Evolutionary conservation across 2,888 invertebrate species (phyloP).

Genomic region (Anoncus sp.): DNA sequence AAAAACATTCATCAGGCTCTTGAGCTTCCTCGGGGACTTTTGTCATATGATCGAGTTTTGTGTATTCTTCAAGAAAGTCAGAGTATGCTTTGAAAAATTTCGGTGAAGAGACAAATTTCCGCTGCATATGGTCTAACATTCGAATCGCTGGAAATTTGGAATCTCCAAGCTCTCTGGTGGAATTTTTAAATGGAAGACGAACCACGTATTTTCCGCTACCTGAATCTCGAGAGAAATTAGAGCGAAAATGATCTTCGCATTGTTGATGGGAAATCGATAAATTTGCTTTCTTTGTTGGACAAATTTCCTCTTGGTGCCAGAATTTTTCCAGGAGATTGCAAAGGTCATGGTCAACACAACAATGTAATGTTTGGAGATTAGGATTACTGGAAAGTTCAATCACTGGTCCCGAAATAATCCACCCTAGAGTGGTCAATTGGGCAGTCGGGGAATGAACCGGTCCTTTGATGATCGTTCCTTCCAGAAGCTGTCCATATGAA

Average conservation of each 20-base stretch:
- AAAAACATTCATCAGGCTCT: not conserved
- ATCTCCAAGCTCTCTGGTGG: not conserved
- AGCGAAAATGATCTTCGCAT: conserved; percentile 20
- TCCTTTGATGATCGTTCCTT: conserved; percentile 13
- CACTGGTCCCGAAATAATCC: not conserved
- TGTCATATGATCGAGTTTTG: conserved; percentile 41
- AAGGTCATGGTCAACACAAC: conserved; percentile 40
- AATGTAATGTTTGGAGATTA: conserved; percentile 16
- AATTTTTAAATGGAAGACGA: conserved; percentile 7
- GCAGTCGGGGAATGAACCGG: not conserved
- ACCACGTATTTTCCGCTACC: conserved; percentile 21
- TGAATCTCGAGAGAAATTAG: conserved; percentile 6
- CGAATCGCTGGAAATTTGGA: not conserved
- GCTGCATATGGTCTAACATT: not conserved
- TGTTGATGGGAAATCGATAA: not conserved
- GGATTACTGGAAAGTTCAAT: not conserved
- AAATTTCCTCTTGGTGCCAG: no score
- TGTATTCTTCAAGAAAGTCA: conserved; percentile 42
- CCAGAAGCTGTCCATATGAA: conserved; percentile 10
- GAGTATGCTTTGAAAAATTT: no score
- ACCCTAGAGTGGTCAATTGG: conserved; percentile 20
- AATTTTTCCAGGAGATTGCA: no score
- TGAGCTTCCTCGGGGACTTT: not conserved
- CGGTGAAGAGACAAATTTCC: conserved; percentile 1
- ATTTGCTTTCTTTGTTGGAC: no score